Percentiles rank a stretch among this genome's conserved stretches.
phyloP scores from a whole-genome alignment of 2,797 vertebrate genomes.

The Siniperca obscura region DNA sequence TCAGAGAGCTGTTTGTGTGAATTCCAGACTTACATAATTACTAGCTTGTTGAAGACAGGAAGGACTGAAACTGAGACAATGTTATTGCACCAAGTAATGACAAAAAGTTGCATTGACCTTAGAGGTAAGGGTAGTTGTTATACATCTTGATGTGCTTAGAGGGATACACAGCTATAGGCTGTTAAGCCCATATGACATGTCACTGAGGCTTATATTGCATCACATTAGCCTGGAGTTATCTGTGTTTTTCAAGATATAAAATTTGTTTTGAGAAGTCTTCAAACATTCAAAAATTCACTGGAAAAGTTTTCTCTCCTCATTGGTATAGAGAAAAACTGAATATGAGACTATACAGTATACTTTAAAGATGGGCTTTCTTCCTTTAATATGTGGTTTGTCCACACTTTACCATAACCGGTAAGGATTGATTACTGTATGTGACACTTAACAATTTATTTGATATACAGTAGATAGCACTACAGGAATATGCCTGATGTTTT shows the following conservation, averaged over 20 bases:
- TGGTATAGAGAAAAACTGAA: neutral
- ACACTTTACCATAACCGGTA: neutral
- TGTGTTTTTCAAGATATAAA: neutral
- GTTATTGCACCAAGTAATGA: conserved; percentile 16
- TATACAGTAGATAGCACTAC: neutral
- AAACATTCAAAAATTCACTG: neutral
- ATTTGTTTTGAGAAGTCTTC: neutral
- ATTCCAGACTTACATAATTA: conserved; percentile 59
- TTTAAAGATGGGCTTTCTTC: neutral
- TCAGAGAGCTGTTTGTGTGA: conserved; percentile 57
- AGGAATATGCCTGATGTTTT: neutral
- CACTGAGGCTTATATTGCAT: neutral
- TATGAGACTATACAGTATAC: neutral
- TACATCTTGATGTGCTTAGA: neutral
- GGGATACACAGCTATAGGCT: neutral
- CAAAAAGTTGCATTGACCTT: neutral
- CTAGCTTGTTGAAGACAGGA: conserved; percentile 24
- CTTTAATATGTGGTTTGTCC: neutral
- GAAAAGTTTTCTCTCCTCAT: neutral
- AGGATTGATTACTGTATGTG: neutral
- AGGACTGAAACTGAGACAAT: conserved; percentile 24
- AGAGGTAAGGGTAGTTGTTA: conserved; percentile 34
- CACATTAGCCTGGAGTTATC: neutral
- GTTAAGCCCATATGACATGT: neutral
- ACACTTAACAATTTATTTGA: neutral